Conservation (phyloP, 2,888 invertebrate species). For the Colostygia pectinataria region DNA sequence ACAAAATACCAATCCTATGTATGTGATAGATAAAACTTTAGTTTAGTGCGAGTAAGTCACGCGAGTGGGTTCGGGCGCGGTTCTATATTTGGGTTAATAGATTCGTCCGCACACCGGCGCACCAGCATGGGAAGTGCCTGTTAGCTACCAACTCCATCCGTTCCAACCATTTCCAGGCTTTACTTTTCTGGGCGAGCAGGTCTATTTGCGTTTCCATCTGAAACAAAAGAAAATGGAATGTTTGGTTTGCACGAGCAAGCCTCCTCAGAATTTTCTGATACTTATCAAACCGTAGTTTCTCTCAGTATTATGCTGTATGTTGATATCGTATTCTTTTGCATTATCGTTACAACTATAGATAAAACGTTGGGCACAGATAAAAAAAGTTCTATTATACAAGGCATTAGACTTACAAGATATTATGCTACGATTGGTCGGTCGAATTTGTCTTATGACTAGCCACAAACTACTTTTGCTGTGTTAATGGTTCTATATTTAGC, state of each 20-base stretch:
- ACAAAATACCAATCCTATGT: constrained; percentile 2
- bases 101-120: constrained; percentile 75
- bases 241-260: constrained; percentile 8
- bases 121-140: constrained; percentile 78
- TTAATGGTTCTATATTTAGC: constrained; percentile 63
- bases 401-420: too few relatives aligned
- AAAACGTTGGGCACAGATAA: constrained; percentile 12
- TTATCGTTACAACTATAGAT: constrained; percentile 23
- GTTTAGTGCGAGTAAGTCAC: constrained; percentile 49
- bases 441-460: constrained; percentile 35
- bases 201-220: neutral
- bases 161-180: constrained; percentile 50
- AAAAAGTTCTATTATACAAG: neutral
- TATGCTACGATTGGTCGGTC: too few relatives aligned
- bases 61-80: constrained; percentile 70
- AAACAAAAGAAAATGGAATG: constrained; percentile 19
- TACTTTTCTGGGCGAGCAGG: constrained; percentile 19
- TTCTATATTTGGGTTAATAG: constrained; percentile 82
- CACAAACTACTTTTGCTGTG: constrained; percentile 51
- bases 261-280: neutral
- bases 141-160: constrained; percentile 61
- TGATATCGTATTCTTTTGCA: constrained; percentile 1
- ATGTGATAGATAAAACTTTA: constrained; percentile 27
- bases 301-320: neutral
- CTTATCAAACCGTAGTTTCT: neutral